phyloP scores from a whole-genome alignment of 1,140 invertebrate genomes.

The Bicyclus anynana region DNA sequence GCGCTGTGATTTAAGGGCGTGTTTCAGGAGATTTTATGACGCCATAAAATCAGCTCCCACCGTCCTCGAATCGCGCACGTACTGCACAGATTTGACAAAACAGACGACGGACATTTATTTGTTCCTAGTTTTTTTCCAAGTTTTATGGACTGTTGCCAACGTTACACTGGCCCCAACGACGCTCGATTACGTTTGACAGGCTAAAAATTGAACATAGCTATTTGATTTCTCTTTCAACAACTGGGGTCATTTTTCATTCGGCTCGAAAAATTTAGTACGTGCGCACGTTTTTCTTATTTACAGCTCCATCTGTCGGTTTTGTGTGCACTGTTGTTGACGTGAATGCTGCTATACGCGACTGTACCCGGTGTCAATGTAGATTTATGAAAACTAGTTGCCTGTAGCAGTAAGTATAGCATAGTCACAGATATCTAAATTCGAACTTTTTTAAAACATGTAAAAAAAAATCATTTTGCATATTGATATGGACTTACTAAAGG shows the following conservation, averaged over 20 bases:
- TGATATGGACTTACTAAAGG: too few species aligned
- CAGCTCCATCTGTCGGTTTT: not conserved
- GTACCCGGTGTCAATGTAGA: not conserved
- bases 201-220: constrained; percentile 37
- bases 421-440: too few species aligned
- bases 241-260: constrained; percentile 21
- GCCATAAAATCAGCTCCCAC: constrained; percentile 69
- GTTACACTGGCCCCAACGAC: constrained; percentile 33
- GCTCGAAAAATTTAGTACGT: constrained; percentile 10
- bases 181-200: constrained; percentile 41
- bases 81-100: constrained; percentile 74
- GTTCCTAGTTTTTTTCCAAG: constrained; percentile 69
- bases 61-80: constrained; percentile 50
- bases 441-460: too few species aligned
- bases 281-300: not conserved
- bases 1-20: constrained; percentile 72
- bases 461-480: too few species aligned
- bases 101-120: constrained; percentile 74
- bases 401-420: not conserved
- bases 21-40: constrained; percentile 73
- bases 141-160: constrained; percentile 72
- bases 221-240: constrained; percentile 34
- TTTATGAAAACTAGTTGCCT: too few species aligned
- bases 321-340: not conserved
- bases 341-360: not conserved